These are phyloP conservation scores for Papilio elwesi DNA, from an alignment of 2,888 invertebrate genomes.

Conservation along the genomic window DNA sequence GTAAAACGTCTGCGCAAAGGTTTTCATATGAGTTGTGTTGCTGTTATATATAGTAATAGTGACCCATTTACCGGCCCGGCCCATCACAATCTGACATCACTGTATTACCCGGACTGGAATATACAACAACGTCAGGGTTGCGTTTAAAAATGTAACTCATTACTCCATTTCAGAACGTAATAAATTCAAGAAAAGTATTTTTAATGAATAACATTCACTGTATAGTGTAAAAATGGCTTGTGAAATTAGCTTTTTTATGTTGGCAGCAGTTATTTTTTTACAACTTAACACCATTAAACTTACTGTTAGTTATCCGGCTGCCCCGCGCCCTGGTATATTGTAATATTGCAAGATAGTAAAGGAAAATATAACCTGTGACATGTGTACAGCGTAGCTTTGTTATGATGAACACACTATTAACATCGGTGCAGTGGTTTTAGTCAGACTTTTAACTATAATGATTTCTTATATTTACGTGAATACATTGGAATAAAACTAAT, in stretches of 20 bases:
- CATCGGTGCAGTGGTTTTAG: no score
- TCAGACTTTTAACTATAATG: no score
- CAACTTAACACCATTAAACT: not conserved
- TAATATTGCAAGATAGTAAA: no score
- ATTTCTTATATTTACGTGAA: no score
- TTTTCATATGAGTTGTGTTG: conserved; percentile 7
- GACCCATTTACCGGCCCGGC: conserved; percentile 41
- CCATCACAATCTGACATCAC: conserved; percentile 22
- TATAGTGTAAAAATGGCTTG: not conserved
- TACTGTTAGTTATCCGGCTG: no score
- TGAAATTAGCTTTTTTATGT: conserved; percentile 6
- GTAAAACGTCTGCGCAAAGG: not conserved
- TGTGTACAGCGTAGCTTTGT: no score
- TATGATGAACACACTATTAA: no score
- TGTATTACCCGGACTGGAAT: conserved; percentile 21
- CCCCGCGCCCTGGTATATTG: no score
- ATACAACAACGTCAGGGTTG: conserved; percentile 2
- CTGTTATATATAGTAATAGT: conserved; percentile 12
- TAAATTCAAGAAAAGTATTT: conserved; percentile 17
- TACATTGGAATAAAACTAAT: no score
- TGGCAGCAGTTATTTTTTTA: not conserved
- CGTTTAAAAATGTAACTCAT: conserved; percentile 11
- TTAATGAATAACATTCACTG: conserved; percentile 8
- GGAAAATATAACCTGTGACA: no score
- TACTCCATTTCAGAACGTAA: not conserved